phyloP scores from a whole-genome alignment of 2,888 invertebrate genomes.

The Seira ritae region DNA sequence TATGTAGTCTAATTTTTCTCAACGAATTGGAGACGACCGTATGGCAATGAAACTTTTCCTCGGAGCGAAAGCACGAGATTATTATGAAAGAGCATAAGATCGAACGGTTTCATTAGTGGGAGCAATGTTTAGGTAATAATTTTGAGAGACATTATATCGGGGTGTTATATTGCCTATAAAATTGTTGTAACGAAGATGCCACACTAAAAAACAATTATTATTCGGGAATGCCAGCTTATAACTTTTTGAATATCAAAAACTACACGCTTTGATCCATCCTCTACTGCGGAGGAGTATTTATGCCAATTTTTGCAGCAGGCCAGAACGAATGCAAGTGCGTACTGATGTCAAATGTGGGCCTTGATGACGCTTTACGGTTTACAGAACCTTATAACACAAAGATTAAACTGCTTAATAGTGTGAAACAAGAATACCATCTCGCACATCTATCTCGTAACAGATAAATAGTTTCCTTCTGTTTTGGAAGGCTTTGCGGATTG shows the following conservation, averaged over 20 bases:
- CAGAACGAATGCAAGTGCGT: conserved; percentile 42
- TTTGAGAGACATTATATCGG: background rate
- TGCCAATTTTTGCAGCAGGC: conserved; percentile 60
- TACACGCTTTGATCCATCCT: conserved; percentile 18
- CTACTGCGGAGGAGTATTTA: conserved; percentile 58
- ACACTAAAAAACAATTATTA: background rate
- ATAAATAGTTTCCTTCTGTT: conserved; percentile 2
- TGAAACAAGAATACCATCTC: conserved; percentile 41
- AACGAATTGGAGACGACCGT: background rate
- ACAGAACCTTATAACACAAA: background rate
- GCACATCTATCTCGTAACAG: background rate
- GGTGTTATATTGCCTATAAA: background rate
- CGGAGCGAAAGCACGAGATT: background rate
- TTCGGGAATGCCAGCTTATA: no score
- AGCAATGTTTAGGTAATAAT: no score
- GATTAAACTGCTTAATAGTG: background rate
- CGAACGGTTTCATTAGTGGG: no score
- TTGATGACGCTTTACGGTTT: conserved; percentile 22
- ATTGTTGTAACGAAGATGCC: background rate
- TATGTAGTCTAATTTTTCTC: background rate
- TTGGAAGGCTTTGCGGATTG: conserved; percentile 10
- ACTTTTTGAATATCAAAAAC: conserved; percentile 29
- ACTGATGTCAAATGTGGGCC: conserved; percentile 41
- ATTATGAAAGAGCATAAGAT: no score
- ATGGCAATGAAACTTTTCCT: background rate